Conservation (phyloP, 2,888 invertebrate species). For the Euspilapteryx auroguttella region DNA sequence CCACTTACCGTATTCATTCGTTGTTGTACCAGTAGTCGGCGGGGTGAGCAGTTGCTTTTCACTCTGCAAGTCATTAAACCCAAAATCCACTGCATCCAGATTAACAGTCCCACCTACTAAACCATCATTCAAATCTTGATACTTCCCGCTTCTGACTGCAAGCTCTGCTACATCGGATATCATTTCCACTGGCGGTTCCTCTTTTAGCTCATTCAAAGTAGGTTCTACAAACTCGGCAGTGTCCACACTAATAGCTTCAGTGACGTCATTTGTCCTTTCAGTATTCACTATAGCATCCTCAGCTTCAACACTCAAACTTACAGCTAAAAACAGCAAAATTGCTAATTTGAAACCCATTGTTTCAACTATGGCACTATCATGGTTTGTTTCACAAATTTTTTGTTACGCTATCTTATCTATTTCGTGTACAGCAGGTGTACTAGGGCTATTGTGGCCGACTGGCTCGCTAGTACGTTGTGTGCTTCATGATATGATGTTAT, state of each 20-base stretch:
- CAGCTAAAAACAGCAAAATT: slow-evolving; percentile 26
- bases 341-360: slow-evolving; percentile 40
- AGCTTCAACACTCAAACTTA: slow-evolving; percentile 36
- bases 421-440: slow-evolving; percentile 34
- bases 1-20: slow-evolving; percentile 42
- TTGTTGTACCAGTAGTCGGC: slow-evolving; percentile 23
- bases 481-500: slow-evolving; percentile 46
- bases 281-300: slow-evolving; percentile 21
- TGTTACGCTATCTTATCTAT: slow-evolving; percentile 22
- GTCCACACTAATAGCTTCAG: slow-evolving; percentile 9
- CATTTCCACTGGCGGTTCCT: slow-evolving; percentile 20
- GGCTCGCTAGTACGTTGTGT: slow-evolving; percentile 31
- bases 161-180: slow-evolving; percentile 18
- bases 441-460: slow-evolving; percentile 31
- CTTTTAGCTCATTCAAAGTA: slow-evolving; percentile 9
- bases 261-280: slow-evolving; percentile 18
- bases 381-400: slow-evolving; percentile 18
- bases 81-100: slow-evolving; percentile 24
- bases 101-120: slow-evolving; percentile 20
- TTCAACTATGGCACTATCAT: slow-evolving; percentile 13
- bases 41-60: slow-evolving; percentile 26
- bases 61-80: slow-evolving; percentile 20
- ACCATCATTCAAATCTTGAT: slow-evolving; percentile 31
- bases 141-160: slow-evolving; percentile 38
- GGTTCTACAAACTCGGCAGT: slow-evolving; percentile 10